Conservation (phyloP, 1,140 invertebrate genomes). For the Trichoplusia ni region DNA sequence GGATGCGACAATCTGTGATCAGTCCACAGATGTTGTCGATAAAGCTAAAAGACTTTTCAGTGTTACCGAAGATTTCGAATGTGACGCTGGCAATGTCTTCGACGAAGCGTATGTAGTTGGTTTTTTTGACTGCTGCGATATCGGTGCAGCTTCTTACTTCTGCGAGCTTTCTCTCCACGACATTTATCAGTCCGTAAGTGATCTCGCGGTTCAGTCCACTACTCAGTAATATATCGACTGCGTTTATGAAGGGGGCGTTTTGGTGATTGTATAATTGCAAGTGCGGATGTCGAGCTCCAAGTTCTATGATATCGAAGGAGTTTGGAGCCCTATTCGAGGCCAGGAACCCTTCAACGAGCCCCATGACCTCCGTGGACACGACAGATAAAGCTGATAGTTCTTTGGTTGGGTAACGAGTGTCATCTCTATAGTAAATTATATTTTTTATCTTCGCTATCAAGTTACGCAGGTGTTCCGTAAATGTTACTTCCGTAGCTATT, state of each 20-base stretch:
- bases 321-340: constrained; percentile 74
- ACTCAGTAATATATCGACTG: constrained; percentile 75
- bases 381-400: constrained; percentile 73
- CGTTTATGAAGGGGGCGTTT: constrained; percentile 76
- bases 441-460: constrained; percentile 77
- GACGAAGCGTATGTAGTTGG: constrained; percentile 75
- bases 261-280: constrained; percentile 76
- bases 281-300: constrained; percentile 70
- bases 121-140: constrained; percentile 72
- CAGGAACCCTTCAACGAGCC: constrained; percentile 75
- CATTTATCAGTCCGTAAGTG: constrained; percentile 77
- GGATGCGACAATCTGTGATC: constrained; percentile 72
- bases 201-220: constrained; percentile 78
- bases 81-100: constrained; percentile 77
- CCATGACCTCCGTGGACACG: constrained; percentile 76
- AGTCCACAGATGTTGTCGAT: constrained; percentile 74
- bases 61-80: constrained; percentile 77
- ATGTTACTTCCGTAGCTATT: constrained; percentile 77
- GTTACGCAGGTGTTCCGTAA: constrained; percentile 73
- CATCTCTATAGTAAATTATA: constrained; percentile 69
- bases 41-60: constrained; percentile 71
- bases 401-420: constrained; percentile 69
- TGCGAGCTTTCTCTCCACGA: constrained; percentile 76
- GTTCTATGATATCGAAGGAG: constrained; percentile 74
- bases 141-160: constrained; percentile 71